These are phyloP conservation scores for Drosophila bipectinata DNA, from an alignment of 1,140 invertebrate species.

Conservation along the genomic window DNA sequence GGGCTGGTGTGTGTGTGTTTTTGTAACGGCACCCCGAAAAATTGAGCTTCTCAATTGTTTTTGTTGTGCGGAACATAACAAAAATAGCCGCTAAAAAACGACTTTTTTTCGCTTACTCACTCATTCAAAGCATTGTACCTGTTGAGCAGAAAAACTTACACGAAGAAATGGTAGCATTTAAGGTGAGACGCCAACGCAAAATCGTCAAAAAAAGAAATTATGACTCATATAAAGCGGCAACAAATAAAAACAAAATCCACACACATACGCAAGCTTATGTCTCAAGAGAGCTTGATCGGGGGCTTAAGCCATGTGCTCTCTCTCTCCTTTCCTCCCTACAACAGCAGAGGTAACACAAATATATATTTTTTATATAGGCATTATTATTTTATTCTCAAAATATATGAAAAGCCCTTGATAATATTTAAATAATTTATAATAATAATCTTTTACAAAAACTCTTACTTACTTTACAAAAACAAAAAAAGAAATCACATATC, in stretches of 20 bases:
- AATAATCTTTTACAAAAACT: not conserved
- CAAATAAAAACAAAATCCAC: slow-evolving; percentile 59
- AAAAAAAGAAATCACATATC: not conserved
- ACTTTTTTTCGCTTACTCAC: slow-evolving; percentile 20
- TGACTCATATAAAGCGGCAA: slow-evolving; percentile 58
- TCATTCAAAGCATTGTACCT: slow-evolving; percentile 60
- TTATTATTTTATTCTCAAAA: too few relatives aligned
- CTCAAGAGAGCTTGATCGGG: slow-evolving; percentile 46
- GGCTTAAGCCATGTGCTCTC: slow-evolving; percentile 37
- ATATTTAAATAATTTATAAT: not conserved
- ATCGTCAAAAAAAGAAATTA: slow-evolving; percentile 58
- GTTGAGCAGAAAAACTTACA: slow-evolving; percentile 72
- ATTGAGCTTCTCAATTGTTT: slow-evolving; percentile 14
- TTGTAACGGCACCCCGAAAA: slow-evolving; percentile 51
- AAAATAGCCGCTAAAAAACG: slow-evolving; percentile 49
- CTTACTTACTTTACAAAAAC: too few relatives aligned
- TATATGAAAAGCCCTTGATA: too few relatives aligned
- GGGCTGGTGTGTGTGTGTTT: slow-evolving; percentile 17
- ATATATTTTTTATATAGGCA: not conserved
- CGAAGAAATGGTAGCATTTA: slow-evolving; percentile 49
- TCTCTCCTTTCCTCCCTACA: slow-evolving; percentile 12
- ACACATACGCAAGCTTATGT: slow-evolving; percentile 23
- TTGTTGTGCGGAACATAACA: slow-evolving; percentile 31
- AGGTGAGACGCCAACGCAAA: slow-evolving; percentile 27
- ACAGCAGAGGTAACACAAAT: not conserved